phyloP scores from a whole-genome alignment of 2,113 vertebrate species.

The Rousettus leschenaultii region DNA sequence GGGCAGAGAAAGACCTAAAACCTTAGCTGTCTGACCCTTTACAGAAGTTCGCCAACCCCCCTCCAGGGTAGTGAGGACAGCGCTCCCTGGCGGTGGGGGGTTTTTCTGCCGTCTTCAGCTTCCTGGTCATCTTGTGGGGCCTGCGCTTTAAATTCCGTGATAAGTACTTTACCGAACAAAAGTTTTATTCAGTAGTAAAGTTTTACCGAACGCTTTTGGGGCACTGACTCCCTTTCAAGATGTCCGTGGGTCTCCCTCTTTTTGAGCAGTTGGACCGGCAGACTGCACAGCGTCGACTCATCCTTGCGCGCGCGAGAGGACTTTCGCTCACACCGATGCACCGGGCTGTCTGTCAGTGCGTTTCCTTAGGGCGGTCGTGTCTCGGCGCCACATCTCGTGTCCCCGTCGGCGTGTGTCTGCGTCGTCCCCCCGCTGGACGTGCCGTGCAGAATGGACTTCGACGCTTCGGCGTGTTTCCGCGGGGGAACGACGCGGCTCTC shows the following conservation, averaged over 20 bases:
- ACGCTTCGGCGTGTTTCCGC: not conserved
- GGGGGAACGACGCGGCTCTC: not conserved
- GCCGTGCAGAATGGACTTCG: accelerated
- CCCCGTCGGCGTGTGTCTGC: not conserved
- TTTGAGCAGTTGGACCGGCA: too few species aligned
- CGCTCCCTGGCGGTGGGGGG: not conserved
- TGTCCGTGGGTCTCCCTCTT: not conserved
- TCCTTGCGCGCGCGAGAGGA: not conserved
- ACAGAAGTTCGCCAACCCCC: not conserved
- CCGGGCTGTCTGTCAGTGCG: not conserved
- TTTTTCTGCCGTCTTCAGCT: not conserved
- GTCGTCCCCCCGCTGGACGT: not conserved
- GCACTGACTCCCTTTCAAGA: not conserved
- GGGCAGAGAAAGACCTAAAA: not conserved
- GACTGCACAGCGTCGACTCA: too few species aligned
- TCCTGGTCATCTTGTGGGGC: not conserved
- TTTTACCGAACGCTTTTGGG: not conserved
- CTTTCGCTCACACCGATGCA: not conserved
- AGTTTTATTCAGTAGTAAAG: not conserved
- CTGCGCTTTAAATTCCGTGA: not conserved
- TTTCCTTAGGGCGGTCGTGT: not conserved
- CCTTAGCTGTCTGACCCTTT: not conserved
- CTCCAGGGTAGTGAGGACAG: not conserved
- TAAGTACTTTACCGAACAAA: too few species aligned
- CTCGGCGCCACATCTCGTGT: too few species aligned